Conservation (phyloP, 2,113 vertebrate genomes). For the Gallinago undulata region DNA sequence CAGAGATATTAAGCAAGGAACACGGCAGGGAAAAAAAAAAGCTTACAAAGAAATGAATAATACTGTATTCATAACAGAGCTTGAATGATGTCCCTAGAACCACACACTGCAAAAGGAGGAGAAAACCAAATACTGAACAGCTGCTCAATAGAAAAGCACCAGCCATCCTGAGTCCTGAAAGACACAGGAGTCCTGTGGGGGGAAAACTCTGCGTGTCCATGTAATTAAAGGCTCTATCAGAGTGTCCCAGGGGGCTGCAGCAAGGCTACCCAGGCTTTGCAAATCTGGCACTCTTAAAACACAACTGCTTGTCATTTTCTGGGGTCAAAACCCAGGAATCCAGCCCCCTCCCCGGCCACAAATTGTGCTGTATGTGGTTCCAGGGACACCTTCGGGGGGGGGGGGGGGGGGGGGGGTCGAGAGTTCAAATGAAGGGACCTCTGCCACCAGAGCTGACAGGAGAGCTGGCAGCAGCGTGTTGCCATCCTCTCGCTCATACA, state of each 20-base stretch:
- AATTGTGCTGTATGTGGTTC: background rate
- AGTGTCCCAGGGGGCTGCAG: background rate
- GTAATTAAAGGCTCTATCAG: background rate
- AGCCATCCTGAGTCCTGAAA: background rate
- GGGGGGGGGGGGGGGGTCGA: rapidly evolving
- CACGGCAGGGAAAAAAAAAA: background rate
- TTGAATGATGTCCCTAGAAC: constrained; percentile 31
- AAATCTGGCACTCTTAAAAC: background rate
- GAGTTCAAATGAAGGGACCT: background rate
- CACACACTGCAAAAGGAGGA: background rate
- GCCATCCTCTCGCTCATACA: rapidly evolving
- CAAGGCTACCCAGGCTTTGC: background rate
- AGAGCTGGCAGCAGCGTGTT: background rate
- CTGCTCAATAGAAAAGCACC: constrained; percentile 37
- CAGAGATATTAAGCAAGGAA: background rate
- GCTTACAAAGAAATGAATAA: constrained; percentile 1
- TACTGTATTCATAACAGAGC: constrained; percentile 14
- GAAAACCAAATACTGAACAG: constrained; percentile 52
- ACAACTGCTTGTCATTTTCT: background rate
- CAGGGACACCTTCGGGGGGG: background rate
- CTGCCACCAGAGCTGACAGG: background rate
- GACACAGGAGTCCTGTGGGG: background rate
- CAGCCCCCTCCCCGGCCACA: background rate
- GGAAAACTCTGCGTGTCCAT: background rate
- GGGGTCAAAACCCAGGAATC: background rate